These are phyloP conservation scores for Enteromius unitaeniatus DNA, from an alignment of 2,797 vertebrate genomes.

Conservation along the genomic window DNA sequence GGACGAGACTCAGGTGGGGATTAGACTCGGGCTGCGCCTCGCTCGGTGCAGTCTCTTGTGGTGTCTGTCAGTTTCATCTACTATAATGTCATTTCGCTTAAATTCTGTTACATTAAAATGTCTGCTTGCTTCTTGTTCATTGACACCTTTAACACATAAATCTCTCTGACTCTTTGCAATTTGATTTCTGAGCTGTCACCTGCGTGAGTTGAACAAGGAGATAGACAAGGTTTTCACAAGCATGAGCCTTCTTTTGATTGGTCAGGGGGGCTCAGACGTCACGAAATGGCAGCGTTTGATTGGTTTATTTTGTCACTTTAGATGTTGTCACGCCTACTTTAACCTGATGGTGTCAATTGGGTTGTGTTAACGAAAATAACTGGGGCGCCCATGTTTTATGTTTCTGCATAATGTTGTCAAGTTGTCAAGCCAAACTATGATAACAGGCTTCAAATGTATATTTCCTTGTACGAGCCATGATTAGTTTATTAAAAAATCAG, in stretches of 20 bases:
- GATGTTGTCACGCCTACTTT: background rate
- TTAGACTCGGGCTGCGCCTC: slow-evolving; percentile 33
- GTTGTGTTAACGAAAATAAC: slow-evolving; percentile 7
- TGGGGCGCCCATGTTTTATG: background rate
- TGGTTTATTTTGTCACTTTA: slow-evolving; percentile 9
- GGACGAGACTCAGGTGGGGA: slow-evolving; percentile 83
- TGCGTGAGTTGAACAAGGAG: slow-evolving; percentile 23
- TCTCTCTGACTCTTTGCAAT: background rate
- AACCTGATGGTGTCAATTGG: slow-evolving; percentile 16
- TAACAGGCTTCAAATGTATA: background rate
- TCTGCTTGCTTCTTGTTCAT: background rate
- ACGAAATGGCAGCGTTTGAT: slow-evolving; percentile 13
- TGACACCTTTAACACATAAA: background rate
- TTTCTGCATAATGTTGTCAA: background rate
- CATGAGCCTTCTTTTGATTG: slow-evolving; percentile 19
- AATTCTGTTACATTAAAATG: background rate
- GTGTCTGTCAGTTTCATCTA: slow-evolving; percentile 54
- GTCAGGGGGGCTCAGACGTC: slow-evolving; percentile 21
- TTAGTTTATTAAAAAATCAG: background rate
- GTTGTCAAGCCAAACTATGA: background rate
- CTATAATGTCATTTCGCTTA: slow-evolving; percentile 40
- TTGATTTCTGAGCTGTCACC: background rate
- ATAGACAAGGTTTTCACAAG: background rate
- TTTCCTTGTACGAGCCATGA: background rate
- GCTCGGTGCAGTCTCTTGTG: slow-evolving; percentile 52